Evolutionary conservation across 2,113 vertebrate species (phyloP).

Genomic region (Oreochromis niloticus): DNA sequence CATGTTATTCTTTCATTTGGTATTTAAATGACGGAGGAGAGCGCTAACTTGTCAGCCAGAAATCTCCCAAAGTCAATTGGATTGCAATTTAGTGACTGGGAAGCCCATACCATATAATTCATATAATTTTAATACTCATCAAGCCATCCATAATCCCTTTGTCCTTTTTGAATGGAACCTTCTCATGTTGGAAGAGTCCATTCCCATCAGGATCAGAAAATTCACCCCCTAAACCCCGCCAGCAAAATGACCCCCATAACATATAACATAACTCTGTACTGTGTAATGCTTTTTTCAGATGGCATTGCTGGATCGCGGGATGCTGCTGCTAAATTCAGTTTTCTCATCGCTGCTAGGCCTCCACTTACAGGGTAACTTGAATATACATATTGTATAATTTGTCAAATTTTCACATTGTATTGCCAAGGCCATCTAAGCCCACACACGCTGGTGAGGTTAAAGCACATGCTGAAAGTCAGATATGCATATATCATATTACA

Average conservation of each 20-base stretch:
- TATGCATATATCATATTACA: not conserved
- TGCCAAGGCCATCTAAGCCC: not conserved
- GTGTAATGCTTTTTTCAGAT: not conserved
- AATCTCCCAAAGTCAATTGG: not conserved
- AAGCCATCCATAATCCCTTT: not conserved
- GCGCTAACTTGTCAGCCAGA: not conserved
- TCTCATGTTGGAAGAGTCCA: not conserved
- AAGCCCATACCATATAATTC: not conserved
- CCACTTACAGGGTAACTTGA: not conserved
- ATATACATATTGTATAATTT: slow-evolving; percentile 3
- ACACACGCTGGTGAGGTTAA: not conserved
- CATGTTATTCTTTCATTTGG: not conserved
- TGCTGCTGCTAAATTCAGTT: not conserved
- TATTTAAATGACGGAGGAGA: not conserved
- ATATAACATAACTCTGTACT: not conserved
- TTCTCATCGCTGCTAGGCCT: not conserved
- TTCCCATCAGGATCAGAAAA: not conserved
- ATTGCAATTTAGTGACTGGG: not conserved
- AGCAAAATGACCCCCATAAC: not conserved
- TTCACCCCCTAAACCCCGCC: not conserved
- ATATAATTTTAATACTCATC: not conserved
- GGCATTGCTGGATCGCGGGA: not conserved
- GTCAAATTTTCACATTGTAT: not conserved
- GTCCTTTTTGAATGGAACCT: not conserved
- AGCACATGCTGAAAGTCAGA: not conserved